phyloP scores from a whole-genome alignment of 2,797 vertebrate species.

The Chloroceryle inda region DNA sequence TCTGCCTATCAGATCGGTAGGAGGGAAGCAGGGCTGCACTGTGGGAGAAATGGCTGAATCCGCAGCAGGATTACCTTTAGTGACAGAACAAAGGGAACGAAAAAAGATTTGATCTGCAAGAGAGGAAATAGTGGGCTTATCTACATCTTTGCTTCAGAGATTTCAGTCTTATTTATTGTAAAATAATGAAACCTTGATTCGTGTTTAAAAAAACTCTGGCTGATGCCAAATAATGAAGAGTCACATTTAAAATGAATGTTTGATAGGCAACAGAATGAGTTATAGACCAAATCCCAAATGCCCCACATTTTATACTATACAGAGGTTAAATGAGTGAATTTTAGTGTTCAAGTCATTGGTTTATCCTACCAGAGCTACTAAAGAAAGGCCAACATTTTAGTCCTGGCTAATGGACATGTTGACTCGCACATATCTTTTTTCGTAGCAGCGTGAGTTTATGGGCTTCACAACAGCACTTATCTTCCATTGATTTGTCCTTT shows the following conservation, averaged over 20 bases:
- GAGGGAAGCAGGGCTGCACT: neutral
- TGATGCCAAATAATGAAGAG: neutral
- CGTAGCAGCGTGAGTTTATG: neutral
- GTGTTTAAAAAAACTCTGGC: neutral
- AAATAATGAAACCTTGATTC: conserved; percentile 2
- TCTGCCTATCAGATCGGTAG: neutral
- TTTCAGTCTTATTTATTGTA: neutral
- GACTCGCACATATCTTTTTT: neutral
- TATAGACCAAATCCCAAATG: neutral
- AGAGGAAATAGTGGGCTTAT: neutral
- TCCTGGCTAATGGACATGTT: neutral
- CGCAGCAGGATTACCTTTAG: neutral
- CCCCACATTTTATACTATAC: neutral
- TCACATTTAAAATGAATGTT: neutral
- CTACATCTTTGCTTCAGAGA: neutral
- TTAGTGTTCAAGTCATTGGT: neutral
- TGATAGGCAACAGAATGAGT: neutral
- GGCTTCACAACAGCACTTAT: neutral
- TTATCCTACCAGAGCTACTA: neutral
- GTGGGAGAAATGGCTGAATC: neutral
- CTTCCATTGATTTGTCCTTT: neutral
- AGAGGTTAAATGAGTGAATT: neutral
- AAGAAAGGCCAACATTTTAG: neutral
- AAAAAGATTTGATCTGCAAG: neutral
- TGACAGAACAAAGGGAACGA: neutral